A percentile compares a stretch with the other conserved stretches of the same genome.
Evolutionary conservation across 2,113 vertebrate species (phyloP).

Genomic region (Aix galericulata): DNA sequence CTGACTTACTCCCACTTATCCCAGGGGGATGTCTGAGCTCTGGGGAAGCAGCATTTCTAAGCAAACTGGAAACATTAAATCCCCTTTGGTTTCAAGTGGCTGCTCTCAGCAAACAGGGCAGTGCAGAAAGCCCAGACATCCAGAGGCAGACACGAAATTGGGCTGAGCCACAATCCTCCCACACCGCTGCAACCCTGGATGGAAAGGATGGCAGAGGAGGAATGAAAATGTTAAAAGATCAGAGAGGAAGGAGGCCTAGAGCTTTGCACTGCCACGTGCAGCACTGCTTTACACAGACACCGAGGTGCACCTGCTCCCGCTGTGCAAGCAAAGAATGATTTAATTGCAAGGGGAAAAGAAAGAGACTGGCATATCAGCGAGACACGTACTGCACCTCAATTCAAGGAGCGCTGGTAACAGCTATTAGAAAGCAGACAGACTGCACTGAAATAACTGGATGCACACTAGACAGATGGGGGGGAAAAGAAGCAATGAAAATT

Average conservation of each 20-base stretch:
- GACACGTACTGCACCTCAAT: neutral
- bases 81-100: neutral
- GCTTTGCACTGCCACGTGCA: neutral
- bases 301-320: neutral
- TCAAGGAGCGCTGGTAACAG: neutral
- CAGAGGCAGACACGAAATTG: accelerated
- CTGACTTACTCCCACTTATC: neutral
- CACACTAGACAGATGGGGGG: neutral
- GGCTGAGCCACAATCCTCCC: accelerated
- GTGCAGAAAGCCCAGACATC: neutral
- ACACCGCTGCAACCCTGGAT: accelerated
- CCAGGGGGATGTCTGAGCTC: too few species aligned
- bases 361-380: neutral
- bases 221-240: accelerated
- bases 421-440: neutral
- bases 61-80: neutral
- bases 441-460: neutral
- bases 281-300: neutral
- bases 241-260: neutral
- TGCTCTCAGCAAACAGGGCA: neutral
- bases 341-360: neutral
- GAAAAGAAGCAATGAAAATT: neutral
- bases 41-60: neutral
- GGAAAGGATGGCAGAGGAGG: neutral
- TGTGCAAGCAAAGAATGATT: neutral